phyloP scores from a whole-genome alignment of 1,140 invertebrate species.

The Frieseomelitta varia region DNA sequence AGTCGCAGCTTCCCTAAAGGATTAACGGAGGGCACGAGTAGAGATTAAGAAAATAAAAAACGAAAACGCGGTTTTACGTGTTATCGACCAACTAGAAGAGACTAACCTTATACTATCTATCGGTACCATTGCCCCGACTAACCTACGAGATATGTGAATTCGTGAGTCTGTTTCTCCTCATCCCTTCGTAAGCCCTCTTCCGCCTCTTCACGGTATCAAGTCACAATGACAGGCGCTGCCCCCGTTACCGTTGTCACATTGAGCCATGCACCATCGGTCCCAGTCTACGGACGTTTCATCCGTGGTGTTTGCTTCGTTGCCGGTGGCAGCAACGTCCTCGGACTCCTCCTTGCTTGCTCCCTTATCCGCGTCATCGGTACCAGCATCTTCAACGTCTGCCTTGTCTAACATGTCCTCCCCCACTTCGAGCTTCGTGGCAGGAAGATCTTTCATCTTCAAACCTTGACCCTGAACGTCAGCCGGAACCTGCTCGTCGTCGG shows the following conservation, averaged over 20 bases:
- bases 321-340: background rate
- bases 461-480: background rate
- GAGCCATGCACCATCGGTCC: slow-evolving; percentile 79
- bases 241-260: slow-evolving; percentile 82
- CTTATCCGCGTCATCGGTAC: background rate
- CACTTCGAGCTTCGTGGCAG: background rate
- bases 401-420: background rate
- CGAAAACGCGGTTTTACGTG: background rate
- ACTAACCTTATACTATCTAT: slow-evolving; percentile 41
- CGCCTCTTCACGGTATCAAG: slow-evolving; percentile 79
- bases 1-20: background rate
- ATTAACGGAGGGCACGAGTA: background rate
- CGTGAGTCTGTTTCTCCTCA: background rate
- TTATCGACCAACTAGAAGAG: background rate
- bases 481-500: background rate
- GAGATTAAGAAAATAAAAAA: background rate
- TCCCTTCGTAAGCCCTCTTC: background rate
- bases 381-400: background rate
- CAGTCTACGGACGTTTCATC: slow-evolving; percentile 69
- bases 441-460: background rate
- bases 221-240: slow-evolving; percentile 84
- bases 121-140: slow-evolving; percentile 3
- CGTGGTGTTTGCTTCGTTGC: background rate
- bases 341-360: too few relatives aligned
- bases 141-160: slow-evolving; percentile 60